phyloP scores from a whole-genome alignment of 1,140 invertebrate genomes.

The Cyrtorhinus lividipennis region DNA sequence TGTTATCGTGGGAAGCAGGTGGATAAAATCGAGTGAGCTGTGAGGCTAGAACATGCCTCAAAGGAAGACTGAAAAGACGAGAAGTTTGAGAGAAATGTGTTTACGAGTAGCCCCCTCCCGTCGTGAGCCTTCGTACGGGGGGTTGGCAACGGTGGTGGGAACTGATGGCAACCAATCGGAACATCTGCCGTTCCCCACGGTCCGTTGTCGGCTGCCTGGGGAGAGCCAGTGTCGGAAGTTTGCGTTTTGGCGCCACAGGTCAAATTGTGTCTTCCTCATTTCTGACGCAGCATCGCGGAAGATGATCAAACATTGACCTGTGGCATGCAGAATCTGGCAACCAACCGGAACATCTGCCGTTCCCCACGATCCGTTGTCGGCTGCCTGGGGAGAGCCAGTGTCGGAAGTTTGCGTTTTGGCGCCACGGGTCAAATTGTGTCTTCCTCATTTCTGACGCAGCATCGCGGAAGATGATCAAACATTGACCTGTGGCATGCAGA shows the following conservation, averaged over 20 bases:
- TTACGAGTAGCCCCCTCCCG: not conserved
- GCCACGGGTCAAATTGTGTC: no score
- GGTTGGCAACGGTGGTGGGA: not conserved
- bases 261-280: no score
- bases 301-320: no score
- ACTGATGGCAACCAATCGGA: not conserved
- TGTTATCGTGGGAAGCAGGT: not conserved
- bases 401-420: no score
- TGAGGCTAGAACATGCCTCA: not conserved
- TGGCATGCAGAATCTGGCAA: no score
- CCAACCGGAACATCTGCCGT: conserved; percentile 4
- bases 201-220: not conserved
- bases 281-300: no score
- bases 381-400: not conserved
- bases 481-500: no score
- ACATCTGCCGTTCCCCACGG: not conserved
- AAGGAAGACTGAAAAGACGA: conserved; percentile 5
- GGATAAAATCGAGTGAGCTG: no score
- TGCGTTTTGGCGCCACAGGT: no score
- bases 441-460: no score
- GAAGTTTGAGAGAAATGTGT: not conserved
- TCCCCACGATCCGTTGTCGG: not conserved
- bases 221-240: no score
- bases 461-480: no score
- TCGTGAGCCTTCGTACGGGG: not conserved